Evolutionary conservation across 1,140 invertebrate genomes (phyloP).

Genomic region (Brachionus paranguensis): DNA sequence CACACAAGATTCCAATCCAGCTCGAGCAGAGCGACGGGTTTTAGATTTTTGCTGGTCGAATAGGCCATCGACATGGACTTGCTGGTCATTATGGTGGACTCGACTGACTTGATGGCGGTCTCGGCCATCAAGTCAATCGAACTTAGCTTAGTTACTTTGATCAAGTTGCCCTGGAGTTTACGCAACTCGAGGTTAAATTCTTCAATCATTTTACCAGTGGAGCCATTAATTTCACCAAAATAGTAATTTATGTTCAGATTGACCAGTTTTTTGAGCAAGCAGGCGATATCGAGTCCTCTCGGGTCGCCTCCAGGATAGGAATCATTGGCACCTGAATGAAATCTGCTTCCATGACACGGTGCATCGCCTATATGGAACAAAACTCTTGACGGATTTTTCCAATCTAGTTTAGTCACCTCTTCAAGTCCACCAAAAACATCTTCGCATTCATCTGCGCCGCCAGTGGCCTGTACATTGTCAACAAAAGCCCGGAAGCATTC

Average conservation of each 20-base stretch:
- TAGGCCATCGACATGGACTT: not conserved
- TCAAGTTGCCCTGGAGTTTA: not conserved
- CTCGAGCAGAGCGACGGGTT: not conserved
- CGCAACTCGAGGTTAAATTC: not conserved
- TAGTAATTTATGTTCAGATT: not conserved
- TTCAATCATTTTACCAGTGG: conserved; percentile 7
- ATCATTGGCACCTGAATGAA: not conserved
- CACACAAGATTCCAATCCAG: not conserved
- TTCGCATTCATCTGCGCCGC: not conserved
- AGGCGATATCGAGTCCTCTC: not conserved
- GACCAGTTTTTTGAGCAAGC: not conserved
- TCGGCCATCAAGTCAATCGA: not conserved
- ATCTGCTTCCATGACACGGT: conserved; percentile 6
- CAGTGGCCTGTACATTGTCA: not conserved
- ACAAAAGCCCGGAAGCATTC: not conserved
- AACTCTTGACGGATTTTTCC: not conserved
- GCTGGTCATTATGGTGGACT: not conserved
- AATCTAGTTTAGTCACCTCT: not conserved
- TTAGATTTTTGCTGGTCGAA: not conserved
- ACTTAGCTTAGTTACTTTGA: not conserved
- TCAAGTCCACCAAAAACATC: conserved; percentile 17
- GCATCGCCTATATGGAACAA: conserved; percentile 11
- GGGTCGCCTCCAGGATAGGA: not conserved
- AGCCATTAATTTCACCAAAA: not conserved
- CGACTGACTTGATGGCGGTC: not conserved